Evolutionary conservation across 1,140 invertebrate genomes (phyloP).

Genomic region (Caenorhabditis elegans): DNA sequence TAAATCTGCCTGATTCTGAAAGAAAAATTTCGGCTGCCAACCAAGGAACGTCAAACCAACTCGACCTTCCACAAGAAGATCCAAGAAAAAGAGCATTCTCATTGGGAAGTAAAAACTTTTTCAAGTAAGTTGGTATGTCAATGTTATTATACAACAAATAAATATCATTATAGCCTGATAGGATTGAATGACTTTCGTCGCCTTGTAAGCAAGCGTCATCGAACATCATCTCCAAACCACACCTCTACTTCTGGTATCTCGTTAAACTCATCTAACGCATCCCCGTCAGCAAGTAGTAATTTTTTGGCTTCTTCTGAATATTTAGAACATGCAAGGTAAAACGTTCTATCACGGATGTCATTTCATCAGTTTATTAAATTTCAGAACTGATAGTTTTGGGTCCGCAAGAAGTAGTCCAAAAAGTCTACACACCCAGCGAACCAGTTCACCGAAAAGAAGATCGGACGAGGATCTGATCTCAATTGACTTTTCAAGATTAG

Average conservation of each 20-base stretch:
- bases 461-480: background rate
- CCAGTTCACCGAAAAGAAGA: background rate
- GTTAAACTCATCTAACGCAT: slow-evolving; percentile 12
- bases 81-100: slow-evolving; percentile 32
- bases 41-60: background rate
- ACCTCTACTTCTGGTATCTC: slow-evolving; percentile 36
- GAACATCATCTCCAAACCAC: slow-evolving; percentile 6
- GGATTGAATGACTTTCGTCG: slow-evolving; percentile 2
- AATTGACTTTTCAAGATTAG: background rate
- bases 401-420: slow-evolving; percentile 1
- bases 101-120: slow-evolving; percentile 27
- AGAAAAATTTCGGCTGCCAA: background rate
- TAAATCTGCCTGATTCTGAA: background rate
- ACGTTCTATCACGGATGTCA: too few species aligned
- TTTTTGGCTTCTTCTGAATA: slow-evolving; percentile 15
- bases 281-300: slow-evolving; percentile 31
- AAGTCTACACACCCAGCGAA: background rate
- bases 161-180: background rate
- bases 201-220: background rate
- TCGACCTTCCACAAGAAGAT: slow-evolving; percentile 23
- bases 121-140: background rate
- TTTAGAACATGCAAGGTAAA: background rate
- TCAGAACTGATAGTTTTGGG: background rate
- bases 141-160: background rate
- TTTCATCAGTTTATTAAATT: background rate